Evolutionary conservation across 2,888 invertebrate species (phyloP).

Genomic region (Pollenia angustigena): DNA sequence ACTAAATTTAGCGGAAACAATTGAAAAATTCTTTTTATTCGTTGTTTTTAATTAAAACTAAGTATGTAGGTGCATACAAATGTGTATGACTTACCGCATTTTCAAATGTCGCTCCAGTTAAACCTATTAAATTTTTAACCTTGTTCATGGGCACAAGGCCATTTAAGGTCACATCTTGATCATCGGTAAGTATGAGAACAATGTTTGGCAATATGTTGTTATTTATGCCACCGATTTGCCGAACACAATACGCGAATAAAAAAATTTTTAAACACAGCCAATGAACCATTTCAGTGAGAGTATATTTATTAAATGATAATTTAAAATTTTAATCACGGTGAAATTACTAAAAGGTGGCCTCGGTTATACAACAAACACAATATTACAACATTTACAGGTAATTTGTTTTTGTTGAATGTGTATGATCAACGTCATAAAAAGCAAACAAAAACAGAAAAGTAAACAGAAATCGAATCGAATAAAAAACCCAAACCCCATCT

Average conservation of each 20-base stretch:
- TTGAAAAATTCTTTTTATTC: background rate
- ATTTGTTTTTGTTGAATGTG: no score
- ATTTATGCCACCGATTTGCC: background rate
- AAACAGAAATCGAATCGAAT: no score
- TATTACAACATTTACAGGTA: no score
- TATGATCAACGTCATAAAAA: no score
- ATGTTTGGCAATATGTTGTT: constrained; percentile 87
- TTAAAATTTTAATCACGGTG: constrained; percentile 14
- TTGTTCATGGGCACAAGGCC: constrained; percentile 90
- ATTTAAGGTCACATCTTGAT: constrained; percentile 92
- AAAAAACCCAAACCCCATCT: no score
- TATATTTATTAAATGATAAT: background rate
- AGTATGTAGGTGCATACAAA: background rate
- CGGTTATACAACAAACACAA: no score
- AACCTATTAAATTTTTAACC: constrained; percentile 87
- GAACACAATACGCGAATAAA: background rate
- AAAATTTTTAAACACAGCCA: constrained; percentile 1
- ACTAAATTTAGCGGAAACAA: constrained; percentile 85
- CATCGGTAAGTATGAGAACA: constrained; percentile 92
- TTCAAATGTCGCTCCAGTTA: constrained; percentile 88
- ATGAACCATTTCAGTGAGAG: constrained; percentile 26
- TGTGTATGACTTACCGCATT: constrained; percentile 88
- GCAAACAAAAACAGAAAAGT: no score
- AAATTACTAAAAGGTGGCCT: no score
- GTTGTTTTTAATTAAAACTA: background rate